These are phyloP conservation scores for Leptura quadrifasciata DNA, from an alignment of 2,888 invertebrate species.

Conservation along the genomic window DNA sequence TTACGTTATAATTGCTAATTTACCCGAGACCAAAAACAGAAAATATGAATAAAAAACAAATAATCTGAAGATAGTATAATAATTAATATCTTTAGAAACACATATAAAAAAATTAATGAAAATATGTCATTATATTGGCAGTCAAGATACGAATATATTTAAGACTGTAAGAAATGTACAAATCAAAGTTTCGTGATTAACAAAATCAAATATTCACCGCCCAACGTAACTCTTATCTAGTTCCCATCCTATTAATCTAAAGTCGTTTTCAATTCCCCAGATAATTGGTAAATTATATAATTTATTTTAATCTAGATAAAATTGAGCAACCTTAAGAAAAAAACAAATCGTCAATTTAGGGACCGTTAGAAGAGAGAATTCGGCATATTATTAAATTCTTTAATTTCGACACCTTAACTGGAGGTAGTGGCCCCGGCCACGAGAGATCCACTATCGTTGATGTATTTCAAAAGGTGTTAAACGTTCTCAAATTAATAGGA, in stretches of 20 bases:
- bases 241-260: background rate
- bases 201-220: background rate
- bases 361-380: constrained; percentile 48
- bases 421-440: constrained; percentile 37
- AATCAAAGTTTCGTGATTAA: background rate
- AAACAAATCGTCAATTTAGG: constrained; percentile 50
- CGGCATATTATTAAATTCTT: constrained; percentile 49
- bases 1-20: no score
- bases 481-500: constrained; percentile 52
- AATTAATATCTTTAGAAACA: background rate
- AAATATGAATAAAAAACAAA: no score
- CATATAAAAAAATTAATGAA: background rate
- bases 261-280: constrained; percentile 6
- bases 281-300: constrained; percentile 37
- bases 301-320: constrained; percentile 54
- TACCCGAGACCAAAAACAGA: no score
- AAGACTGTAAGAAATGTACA: background rate
- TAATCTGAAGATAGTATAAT: background rate
- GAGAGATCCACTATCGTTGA: constrained; percentile 58
- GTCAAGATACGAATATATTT: no score
- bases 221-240: background rate
- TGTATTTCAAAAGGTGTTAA: constrained; percentile 57
- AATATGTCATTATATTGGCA: background rate
- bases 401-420: constrained; percentile 52
- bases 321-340: constrained; percentile 33